phyloP scores from a whole-genome alignment of 2,888 invertebrate genomes.

The Cephus pulcher region DNA sequence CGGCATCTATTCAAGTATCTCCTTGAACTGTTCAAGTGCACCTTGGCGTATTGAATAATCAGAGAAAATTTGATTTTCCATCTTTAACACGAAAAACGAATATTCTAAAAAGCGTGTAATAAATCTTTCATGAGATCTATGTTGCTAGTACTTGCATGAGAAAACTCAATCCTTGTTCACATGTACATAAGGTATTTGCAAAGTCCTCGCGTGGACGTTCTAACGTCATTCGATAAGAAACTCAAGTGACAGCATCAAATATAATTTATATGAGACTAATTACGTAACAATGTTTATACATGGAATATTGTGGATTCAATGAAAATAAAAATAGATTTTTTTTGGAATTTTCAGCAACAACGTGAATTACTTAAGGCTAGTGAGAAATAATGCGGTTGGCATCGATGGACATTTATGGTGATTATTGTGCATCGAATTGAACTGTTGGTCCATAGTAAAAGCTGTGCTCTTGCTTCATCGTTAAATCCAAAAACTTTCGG shows the following conservation, averaged over 20 bases:
- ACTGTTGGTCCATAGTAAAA: neutral
- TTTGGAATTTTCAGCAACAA: no score
- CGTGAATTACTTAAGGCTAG: neutral
- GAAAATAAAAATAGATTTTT: neutral
- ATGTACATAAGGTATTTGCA: neutral
- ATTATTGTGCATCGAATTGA: neutral
- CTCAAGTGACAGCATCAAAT: neutral
- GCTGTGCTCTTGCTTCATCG: constrained; percentile 3
- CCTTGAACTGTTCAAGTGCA: neutral
- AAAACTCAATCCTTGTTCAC: neutral
- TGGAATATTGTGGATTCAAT: neutral
- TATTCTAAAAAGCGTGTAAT: neutral
- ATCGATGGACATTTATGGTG: neutral
- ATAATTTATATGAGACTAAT: neutral
- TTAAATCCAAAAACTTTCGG: constrained; percentile 29
- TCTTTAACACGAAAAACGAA: neutral
- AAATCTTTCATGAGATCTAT: neutral
- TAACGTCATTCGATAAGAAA: neutral
- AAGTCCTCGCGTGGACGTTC: neutral
- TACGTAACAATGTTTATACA: neutral
- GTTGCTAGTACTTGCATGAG: neutral
- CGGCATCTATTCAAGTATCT: neutral
- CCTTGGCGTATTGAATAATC: neutral
- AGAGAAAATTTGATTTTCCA: neutral
- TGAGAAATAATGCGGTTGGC: neutral